Evolutionary conservation across 1,140 invertebrate genomes (phyloP), one percentile per base, ranked within the genome.

Genomic region (Cyclargus thomasi): DNA sequence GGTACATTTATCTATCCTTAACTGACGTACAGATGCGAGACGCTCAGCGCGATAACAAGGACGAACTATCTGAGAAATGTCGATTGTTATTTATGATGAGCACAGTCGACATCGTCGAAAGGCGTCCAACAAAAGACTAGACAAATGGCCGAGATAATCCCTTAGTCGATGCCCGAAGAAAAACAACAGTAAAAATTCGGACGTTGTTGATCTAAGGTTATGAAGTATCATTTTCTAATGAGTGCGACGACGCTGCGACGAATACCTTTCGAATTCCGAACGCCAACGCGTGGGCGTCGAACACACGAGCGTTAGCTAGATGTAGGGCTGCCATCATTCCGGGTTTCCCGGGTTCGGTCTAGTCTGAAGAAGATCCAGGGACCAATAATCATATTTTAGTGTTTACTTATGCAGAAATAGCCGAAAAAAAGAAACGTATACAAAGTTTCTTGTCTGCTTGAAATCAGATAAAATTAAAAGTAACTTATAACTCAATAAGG

Each of bases 181-280:
- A 18, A 3, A 65, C 22, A 65, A 65, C 22, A 65, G 23, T 23
- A 29, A 29, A 29, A 29, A 29, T 29, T 29, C 29, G 18, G n/a
- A 59, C 18, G 18, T 10, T 59, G 55, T 59, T 17, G 55, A 55
- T 55, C 7, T 55, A 55, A 55, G 53, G 53, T 55, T 59, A 59
- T 59, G 55, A 59, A 59, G 55, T 59, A 59, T 59, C 17, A 16
- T 36, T 67, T 35, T 62, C 17, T 67, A 59, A 67, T 29, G 57
- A 35, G 65, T 67, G 29, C 53, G 29, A 29, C 65, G 36, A 35
- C 35, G 77, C 76, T 74, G 81, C 84, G 83, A 86, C 83, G 82
- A 83, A 86, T 90, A 78, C 84, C 85, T 87, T 88, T 90, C 84
- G 78, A 90, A 90, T 90, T 88, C 86, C 86, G 77, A 85, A 78